Conservation (phyloP, 2,888 invertebrate genomes). For the Orchesellides sinensis region DNA sequence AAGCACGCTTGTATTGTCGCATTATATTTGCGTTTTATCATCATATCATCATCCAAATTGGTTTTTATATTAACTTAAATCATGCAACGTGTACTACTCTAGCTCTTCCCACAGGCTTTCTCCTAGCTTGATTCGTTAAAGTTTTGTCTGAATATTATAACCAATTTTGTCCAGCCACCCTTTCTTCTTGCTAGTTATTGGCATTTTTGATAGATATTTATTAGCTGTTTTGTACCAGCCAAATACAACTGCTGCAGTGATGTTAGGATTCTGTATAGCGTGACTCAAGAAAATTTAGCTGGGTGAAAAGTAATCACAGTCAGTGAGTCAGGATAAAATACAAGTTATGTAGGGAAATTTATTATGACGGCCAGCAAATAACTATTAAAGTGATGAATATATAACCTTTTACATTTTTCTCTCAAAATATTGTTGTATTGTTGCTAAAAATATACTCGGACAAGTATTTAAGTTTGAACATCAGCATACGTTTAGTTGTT, state of each 20-base stretch:
- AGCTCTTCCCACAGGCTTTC: too few species aligned
- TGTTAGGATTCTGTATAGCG: slow-evolving; percentile 35
- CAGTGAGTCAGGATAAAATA: background rate
- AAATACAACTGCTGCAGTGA: background rate
- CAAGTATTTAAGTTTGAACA: background rate
- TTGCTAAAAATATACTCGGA: slow-evolving; percentile 27
- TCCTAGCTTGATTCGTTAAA: too few species aligned
- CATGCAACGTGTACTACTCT: too few species aligned
- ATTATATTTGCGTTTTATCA: too few species aligned
- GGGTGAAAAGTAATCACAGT: slow-evolving; percentile 46
- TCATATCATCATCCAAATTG: background rate
- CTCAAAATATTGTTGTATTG: background rate
- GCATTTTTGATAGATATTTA: slow-evolving; percentile 8
- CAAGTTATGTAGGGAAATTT: slow-evolving; percentile 1
- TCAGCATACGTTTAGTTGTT: slow-evolving; percentile 1
- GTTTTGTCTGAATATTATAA: background rate
- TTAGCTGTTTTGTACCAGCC: slow-evolving; percentile 10
- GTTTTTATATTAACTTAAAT: background rate
- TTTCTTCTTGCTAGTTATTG: background rate
- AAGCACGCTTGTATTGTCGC: too few species aligned
- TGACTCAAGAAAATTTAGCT: slow-evolving; percentile 47
- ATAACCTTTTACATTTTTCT: slow-evolving; percentile 26
- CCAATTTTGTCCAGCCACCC: background rate
- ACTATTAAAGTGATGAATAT: background rate
- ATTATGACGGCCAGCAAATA: slow-evolving; percentile 3